Base-by-base conservation (phyloP, 1,140 invertebrate species). In the Aphaenogaster rudis region DNA sequence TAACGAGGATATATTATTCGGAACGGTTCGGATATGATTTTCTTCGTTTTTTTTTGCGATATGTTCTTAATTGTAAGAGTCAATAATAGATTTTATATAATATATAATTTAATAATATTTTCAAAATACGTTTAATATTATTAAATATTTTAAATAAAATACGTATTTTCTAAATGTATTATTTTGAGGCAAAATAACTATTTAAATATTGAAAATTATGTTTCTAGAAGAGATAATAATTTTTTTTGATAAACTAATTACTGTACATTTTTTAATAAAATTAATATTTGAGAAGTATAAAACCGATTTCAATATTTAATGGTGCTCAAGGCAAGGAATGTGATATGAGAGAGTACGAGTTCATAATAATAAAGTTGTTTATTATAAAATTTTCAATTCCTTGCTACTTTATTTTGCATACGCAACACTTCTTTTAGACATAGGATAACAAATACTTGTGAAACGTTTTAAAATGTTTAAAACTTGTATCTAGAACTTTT, bases 231-330 rank as follows among this genome's bases (percentile, higher is more conserved):
- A 21, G 17, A 67, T 11, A 36, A 36, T 28, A 45, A 6, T 0
- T 28, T 42, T 21, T 13, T n/a, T 39, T 11, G 17, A 42, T 42
- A 7, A 66, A 8, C 36, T 67, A 66, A 66, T 66, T 66, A 45
- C 64, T 67, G 64, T 13, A 45, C 39, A 67, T 67, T 67, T 67
- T 21, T 67, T 6, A 33, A 66, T 39, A 39, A 45, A 42, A 67
- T 21, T 45, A 67, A 21, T 21, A 17, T 45, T 36, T 64, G 4
- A 8, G 13, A 21, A 45, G 21, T 39, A 45, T 67, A 45, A 67
- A 45, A 45, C 0, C 8, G 8, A 45, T 21, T 67, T 67, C 0
- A 42, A 45, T 67, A 45, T 67, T 45, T 33, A 61, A 42, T 39
- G 17, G 4, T 13, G 39, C n/a, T 21, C 6, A 39, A 67, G 1